Evolutionary conservation across 2,888 invertebrate genomes (phyloP).

Genomic region (Chirona hameri): DNA sequence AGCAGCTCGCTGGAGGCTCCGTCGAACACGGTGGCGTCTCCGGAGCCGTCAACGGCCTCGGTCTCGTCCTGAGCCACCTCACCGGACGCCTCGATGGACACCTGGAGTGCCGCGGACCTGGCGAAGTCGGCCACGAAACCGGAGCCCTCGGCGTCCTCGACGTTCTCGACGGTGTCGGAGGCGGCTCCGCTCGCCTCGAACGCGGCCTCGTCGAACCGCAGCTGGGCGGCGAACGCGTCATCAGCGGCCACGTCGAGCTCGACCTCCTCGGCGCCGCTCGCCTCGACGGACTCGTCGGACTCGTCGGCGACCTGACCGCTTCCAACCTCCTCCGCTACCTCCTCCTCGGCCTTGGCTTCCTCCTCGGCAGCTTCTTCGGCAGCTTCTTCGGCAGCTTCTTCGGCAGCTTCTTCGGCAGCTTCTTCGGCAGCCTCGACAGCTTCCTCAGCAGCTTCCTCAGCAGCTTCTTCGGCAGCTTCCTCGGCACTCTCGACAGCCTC

Average conservation of each 20-base stretch:
- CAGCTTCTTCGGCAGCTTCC: too few relatives aligned
- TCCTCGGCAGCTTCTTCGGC: neutral
- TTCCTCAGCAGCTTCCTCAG: too few relatives aligned
- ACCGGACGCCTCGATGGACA: too few relatives aligned
- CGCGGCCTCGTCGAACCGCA: too few relatives aligned
- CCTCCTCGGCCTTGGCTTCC: neutral
- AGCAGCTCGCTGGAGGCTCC: neutral
- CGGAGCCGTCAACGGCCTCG: neutral
- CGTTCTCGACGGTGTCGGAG: neutral
- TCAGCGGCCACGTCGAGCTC: neutral
- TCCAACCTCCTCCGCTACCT: neutral
- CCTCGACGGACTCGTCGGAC: neutral
- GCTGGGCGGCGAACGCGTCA: neutral
- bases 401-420: too few relatives aligned
- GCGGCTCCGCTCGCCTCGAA: too few relatives aligned
- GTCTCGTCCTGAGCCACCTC: too few relatives aligned
- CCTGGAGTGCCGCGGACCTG: too few relatives aligned
- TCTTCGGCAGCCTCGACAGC: too few relatives aligned
- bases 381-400: neutral
- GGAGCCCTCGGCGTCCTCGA: neutral
- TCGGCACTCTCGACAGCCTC: too few relatives aligned
- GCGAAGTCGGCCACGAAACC: neutral
- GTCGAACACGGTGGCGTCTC: neutral
- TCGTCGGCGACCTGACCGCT: neutral
- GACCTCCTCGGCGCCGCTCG: neutral